Percentiles rank a stretch among this genome's conserved stretches.
These are phyloP conservation scores for Alouatta palliata DNA, from an alignment of 2,113 vertebrate genomes.

Conservation along the genomic window DNA sequence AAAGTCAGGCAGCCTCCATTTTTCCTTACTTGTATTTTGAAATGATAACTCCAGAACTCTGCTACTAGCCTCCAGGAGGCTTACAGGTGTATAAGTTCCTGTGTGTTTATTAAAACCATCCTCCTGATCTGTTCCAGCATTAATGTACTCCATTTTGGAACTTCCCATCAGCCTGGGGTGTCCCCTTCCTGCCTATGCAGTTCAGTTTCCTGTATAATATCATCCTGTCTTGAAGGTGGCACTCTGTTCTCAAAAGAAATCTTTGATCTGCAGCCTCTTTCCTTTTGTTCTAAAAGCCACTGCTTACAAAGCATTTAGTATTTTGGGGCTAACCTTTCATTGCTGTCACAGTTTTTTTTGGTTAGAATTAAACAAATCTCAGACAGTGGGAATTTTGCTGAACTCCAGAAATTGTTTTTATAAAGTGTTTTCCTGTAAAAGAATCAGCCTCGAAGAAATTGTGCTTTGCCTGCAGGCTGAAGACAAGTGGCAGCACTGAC, in stretches of 20 bases:
- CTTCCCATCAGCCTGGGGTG: slow-evolving; percentile 63
- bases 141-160: slow-evolving; percentile 64
- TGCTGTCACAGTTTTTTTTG: slow-evolving; percentile 62
- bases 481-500: background rate
- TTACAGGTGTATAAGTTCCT: slow-evolving; percentile 56
- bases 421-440: slow-evolving; percentile 61
- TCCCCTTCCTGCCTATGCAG: slow-evolving; percentile 69
- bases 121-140: slow-evolving; percentile 51
- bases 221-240: slow-evolving; percentile 44
- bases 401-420: slow-evolving; percentile 58
- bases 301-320: slow-evolving; percentile 75
- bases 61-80: slow-evolving; percentile 8
- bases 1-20: slow-evolving; percentile 56
- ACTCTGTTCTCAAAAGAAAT: slow-evolving; percentile 65
- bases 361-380: slow-evolving; percentile 79
- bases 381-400: slow-evolving; percentile 62
- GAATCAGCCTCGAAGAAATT: slow-evolving; percentile 35
- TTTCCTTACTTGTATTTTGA: slow-evolving; percentile 73
- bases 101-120: slow-evolving; percentile 68
- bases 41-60: slow-evolving; percentile 73
- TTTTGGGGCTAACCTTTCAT: slow-evolving; percentile 60
- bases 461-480: slow-evolving; percentile 39
- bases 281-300: slow-evolving; percentile 58
- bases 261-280: slow-evolving; percentile 8
- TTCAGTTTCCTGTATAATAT: slow-evolving; percentile 74